Evolutionary conservation across 2,113 vertebrate species (phyloP), one percentile per base, ranked within the genome.

Genomic region (Glaucidium brasilianum): DNA sequence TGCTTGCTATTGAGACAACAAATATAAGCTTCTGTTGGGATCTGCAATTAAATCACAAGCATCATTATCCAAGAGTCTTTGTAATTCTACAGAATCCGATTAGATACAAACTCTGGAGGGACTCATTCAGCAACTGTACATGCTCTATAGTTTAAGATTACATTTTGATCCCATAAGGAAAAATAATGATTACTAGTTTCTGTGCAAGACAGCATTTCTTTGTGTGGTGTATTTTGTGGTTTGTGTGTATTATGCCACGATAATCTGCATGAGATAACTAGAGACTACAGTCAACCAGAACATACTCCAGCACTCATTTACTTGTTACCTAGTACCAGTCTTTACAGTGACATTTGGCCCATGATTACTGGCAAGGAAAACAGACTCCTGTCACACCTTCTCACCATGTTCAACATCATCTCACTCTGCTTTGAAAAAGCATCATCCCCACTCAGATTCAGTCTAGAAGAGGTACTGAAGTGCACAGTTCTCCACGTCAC

Each of bases 21-120:
- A 95, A 89, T 71, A 55, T 50, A 98, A 97, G 94, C 95, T 94
- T 91, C 95, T 78, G 81, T 78, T 95, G 94, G 94, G 55, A 97
- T 97, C 91, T 92, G 71, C 21, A 81, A 98, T 98, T 98, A 98
- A 97, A 91, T 97, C 97, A 98, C 96, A 97, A 97, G 91, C 81
- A 98, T 97, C 97, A 97, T 82, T 94, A 88, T 34, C 58, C 62
- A 69, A 29, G 35, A 85, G 27, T 13, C 52, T 50, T 37, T 88
- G 74, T 35, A 88, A 45, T 52, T 72, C 88, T 79, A 82, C 52
- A 53, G 49, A 82, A 92, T 66, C 43, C 59, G 41, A 58, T 56
- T 27, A 79, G 53, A 68, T 23, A 32, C 35, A 84, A 75, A 81
- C 26, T 50, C 73, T 47, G 39, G 43, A 83, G 16, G 30, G 39